phyloP scores from a whole-genome alignment of 2,113 vertebrate genomes.

The Odontophorus gujanensis region DNA sequence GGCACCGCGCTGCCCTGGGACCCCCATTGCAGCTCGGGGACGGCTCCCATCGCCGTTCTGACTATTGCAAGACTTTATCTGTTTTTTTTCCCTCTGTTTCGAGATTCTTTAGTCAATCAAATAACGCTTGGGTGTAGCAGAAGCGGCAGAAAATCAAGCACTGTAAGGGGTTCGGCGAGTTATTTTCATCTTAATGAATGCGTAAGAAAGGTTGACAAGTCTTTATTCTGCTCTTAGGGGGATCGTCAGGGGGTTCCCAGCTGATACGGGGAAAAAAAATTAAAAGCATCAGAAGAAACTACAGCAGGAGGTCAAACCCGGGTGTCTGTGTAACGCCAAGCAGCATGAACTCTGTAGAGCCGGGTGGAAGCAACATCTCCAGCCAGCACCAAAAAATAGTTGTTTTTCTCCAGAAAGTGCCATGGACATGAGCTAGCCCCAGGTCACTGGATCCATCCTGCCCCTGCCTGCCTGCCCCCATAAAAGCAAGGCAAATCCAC shows the following conservation, averaged over 20 bases:
- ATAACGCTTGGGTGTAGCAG: slow-evolving; percentile 50
- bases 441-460: not conserved
- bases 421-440: rapidly evolving
- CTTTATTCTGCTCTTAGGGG: slow-evolving; percentile 60
- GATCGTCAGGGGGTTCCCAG: slow-evolving; percentile 58
- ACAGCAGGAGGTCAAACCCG: slow-evolving; percentile 5
- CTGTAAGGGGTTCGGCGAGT: slow-evolving; percentile 40
- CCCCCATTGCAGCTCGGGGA: not conserved
- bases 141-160: slow-evolving; percentile 58
- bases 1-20: rapidly evolving
- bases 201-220: slow-evolving; percentile 23
- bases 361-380: not conserved
- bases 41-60: slow-evolving; percentile 13
- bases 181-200: slow-evolving; percentile 55
- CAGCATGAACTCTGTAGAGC: not conserved
- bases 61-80: slow-evolving; percentile 1
- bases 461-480: not conserved
- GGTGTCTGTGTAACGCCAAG: not conserved
- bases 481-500: not conserved
- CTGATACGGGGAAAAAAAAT: not conserved
- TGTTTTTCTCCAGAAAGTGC: not conserved
- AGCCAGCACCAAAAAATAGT: not conserved
- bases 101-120: slow-evolving; percentile 59
- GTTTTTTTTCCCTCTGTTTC: not conserved
- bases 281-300: slow-evolving; percentile 36